These are phyloP conservation scores for Numenius phaeopus DNA, from an alignment of 2,797 vertebrate genomes.

Conservation along the genomic window DNA sequence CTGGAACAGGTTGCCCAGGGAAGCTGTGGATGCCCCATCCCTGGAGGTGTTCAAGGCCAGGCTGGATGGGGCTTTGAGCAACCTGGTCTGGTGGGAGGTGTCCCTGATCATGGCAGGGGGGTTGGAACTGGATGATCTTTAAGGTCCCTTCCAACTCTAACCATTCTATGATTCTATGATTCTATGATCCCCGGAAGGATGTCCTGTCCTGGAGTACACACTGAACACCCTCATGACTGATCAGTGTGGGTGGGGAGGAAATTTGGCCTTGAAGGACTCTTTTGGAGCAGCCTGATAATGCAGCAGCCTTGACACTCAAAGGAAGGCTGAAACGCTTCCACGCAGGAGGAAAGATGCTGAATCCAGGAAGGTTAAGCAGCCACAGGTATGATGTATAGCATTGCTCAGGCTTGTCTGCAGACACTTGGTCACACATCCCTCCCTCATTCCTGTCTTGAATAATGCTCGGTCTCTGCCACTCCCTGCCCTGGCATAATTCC, in stretches of 20 bases:
- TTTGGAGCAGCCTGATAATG: neutral
- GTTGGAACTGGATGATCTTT: too few species aligned
- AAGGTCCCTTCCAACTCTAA: too few species aligned
- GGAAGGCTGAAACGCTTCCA: neutral
- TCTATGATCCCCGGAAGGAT: neutral
- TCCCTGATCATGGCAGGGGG: too few species aligned
- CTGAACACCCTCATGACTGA: fast-evolving
- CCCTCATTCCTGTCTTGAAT: neutral
- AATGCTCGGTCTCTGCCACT: neutral
- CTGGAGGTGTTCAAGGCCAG: too few species aligned
- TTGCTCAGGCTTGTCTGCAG: neutral
- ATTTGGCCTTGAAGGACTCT: neutral
- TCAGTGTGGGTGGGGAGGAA: neutral
- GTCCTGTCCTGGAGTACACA: neutral
- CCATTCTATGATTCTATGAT: too few species aligned
- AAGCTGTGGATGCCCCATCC: too few species aligned
- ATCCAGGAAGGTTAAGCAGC: neutral
- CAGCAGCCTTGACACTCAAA: neutral
- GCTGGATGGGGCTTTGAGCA: too few species aligned
- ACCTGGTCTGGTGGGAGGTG: too few species aligned
- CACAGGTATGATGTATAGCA: neutral
- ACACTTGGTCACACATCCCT: neutral
- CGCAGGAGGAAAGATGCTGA: neutral
- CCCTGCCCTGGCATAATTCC: neutral
- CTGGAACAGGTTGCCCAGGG: too few species aligned